Evolutionary conservation across 2,113 vertebrate species (phyloP).

Genomic region (Antidorcas marsupialis): DNA sequence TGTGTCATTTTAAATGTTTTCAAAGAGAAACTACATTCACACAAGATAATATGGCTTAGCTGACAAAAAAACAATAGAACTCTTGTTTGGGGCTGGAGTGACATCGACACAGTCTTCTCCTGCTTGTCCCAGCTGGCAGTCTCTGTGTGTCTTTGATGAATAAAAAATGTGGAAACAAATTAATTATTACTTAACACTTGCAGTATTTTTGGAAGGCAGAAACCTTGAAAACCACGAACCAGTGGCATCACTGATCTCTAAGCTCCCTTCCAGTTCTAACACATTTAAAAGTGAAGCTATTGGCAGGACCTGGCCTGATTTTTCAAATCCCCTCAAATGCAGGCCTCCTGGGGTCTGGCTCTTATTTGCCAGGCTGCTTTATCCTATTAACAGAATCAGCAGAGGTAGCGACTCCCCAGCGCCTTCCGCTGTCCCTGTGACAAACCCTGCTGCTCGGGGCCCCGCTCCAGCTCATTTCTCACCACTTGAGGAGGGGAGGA

Average conservation of each 20-base stretch:
- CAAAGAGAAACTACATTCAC: background rate
- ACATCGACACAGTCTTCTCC: background rate
- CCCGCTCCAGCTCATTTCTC: background rate
- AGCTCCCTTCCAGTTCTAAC: slow-evolving; percentile 25
- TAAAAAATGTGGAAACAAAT: slow-evolving; percentile 58
- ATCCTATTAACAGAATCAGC: slow-evolving; percentile 68
- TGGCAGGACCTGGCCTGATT: slow-evolving; percentile 64
- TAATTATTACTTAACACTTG: slow-evolving; percentile 52
- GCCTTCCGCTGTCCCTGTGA: background rate
- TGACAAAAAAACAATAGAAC: background rate
- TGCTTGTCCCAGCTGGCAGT: background rate
- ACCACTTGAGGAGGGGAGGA: slow-evolving; percentile 15
- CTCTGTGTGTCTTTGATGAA: slow-evolving; percentile 49
- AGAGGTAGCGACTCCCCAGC: slow-evolving; percentile 33
- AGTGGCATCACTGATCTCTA: background rate
- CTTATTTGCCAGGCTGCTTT: slow-evolving; percentile 58
- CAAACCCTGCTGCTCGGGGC: background rate
- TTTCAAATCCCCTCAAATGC: slow-evolving; percentile 51
- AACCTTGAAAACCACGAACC: background rate
- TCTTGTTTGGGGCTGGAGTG: background rate
- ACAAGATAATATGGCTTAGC: background rate
- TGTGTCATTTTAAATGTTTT: slow-evolving; percentile 13
- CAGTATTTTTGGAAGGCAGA: slow-evolving; percentile 34
- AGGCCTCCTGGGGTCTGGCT: slow-evolving; percentile 54
- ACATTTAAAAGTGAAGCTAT: slow-evolving; percentile 22